A percentile compares a stretch with the other conserved stretches of the same genome.
phyloP scores from a whole-genome alignment of 2,113 vertebrate genomes.

The Melanerpes aurifrons region DNA sequence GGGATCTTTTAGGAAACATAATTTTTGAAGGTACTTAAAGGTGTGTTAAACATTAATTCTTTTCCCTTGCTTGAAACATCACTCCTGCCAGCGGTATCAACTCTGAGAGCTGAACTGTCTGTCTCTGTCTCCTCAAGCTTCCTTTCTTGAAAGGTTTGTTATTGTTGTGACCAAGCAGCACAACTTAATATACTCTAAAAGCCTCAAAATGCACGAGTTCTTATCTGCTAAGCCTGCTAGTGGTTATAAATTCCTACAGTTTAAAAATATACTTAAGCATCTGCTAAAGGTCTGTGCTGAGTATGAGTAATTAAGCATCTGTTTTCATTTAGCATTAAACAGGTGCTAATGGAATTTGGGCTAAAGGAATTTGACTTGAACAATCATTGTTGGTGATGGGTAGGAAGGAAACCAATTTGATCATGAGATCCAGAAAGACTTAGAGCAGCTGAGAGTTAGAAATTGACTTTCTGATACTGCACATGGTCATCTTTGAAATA shows the following conservation, averaged over 20 bases:
- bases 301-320: not conserved
- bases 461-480: rapidly evolving
- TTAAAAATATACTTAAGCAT: not conserved
- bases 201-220: not conserved
- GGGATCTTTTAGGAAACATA: not conserved
- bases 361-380: not conserved
- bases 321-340: not conserved
- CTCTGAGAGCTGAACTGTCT: not conserved
- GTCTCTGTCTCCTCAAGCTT: not conserved
- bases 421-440: not conserved
- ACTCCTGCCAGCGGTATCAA: not conserved
- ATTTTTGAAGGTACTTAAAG: not conserved
- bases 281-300: not conserved
- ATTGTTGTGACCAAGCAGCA: not conserved
- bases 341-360: not conserved
- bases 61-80: not conserved
- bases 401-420: not conserved
- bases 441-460: not conserved
- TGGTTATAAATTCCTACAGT: not conserved
- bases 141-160: not conserved
- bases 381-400: not conserved
- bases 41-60: not conserved
- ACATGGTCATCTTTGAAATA: not conserved
- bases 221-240: not conserved
- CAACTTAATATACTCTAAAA: not conserved